Percentiles rank a stretch among this genome's conserved stretches.
Conservation (phyloP, 2,888 invertebrate genomes). For the Lepidochitona cinerea region DNA sequence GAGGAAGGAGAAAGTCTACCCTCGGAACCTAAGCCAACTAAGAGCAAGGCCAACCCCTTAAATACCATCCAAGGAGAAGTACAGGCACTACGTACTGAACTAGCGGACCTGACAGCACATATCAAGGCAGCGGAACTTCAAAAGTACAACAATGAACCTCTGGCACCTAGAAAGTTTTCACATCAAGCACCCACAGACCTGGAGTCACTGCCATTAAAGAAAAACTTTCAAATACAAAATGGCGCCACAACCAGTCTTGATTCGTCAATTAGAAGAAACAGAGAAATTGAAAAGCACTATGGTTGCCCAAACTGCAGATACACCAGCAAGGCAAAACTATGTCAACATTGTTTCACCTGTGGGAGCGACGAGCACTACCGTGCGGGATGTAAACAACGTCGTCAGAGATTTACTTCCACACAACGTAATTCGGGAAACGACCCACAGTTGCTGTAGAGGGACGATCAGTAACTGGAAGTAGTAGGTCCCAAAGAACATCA, state of each 20-base stretch:
- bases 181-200: no score
- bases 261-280: no score
- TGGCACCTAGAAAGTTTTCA: no score
- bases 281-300: neutral
- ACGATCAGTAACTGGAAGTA: neutral
- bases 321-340: neutral
- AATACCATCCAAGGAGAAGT: neutral
- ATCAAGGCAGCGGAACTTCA: no score
- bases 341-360: neutral
- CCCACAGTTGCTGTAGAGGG: neutral
- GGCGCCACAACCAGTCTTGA: no score
- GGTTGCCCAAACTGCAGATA: neutral
- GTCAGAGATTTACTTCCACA: no score
- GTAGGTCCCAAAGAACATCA: neutral
- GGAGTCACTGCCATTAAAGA: no score
- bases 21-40: neutral
- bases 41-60: neutral
- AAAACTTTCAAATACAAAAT: no score
- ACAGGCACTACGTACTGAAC: neutral
- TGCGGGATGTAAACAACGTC: conserved; percentile 3
- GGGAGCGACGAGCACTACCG: neutral
- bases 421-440: neutral
- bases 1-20: neutral
- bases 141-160: no score
- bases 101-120: neutral